Evolutionary conservation across 2,797 vertebrate species (phyloP).

Genomic region (Galagoides demidoff): DNA sequence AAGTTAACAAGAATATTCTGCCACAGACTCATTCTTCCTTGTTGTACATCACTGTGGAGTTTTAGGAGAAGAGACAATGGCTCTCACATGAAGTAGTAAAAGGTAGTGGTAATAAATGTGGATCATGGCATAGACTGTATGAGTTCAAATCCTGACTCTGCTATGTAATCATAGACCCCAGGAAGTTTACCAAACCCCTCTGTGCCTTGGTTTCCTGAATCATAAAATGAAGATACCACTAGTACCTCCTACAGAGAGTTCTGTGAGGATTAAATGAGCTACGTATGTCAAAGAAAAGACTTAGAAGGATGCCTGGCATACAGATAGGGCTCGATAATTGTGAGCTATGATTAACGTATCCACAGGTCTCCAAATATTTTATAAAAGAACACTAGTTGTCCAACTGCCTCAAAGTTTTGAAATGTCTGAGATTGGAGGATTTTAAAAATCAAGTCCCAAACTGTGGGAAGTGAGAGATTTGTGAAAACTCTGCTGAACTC

Average conservation of each 20-base stretch:
- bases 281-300: background rate
- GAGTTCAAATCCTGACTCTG: background rate
- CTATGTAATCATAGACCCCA: background rate
- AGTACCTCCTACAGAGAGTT: background rate
- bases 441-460: background rate
- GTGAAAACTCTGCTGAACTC: background rate
- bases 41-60: background rate
- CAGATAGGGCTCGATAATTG: background rate
- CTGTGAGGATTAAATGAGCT: background rate
- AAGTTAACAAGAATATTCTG: background rate
- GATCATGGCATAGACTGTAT: background rate
- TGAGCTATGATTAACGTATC: background rate
- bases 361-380: background rate
- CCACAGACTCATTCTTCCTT: background rate
- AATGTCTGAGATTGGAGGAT: background rate
- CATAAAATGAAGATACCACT: background rate
- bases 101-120: background rate
- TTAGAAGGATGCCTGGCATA: background rate
- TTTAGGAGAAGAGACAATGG: background rate
- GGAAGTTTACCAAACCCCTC: background rate
- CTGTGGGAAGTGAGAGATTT: background rate
- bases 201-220: background rate
- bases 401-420: background rate
- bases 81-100: background rate
- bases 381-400: background rate